phyloP scores from a whole-genome alignment of 2,113 vertebrate genomes.

The Anguilla rostrata region DNA sequence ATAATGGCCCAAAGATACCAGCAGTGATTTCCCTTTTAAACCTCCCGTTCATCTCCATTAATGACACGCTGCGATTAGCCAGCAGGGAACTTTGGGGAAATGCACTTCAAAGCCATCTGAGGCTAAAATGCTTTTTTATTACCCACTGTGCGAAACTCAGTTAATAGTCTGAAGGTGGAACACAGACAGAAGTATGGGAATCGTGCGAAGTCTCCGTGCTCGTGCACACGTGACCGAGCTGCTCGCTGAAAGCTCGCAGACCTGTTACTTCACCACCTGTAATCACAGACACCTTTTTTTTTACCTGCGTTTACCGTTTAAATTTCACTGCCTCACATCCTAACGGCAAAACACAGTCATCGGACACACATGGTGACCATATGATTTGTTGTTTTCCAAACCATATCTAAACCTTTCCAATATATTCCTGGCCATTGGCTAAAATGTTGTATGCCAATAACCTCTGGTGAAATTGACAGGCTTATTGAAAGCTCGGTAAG shows the following conservation, averaged over 20 bases:
- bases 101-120: not conserved
- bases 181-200: not conserved
- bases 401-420: not conserved
- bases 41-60: not conserved
- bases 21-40: not conserved
- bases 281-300: not conserved
- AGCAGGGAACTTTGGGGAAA: not conserved
- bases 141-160: not conserved
- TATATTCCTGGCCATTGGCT: not conserved
- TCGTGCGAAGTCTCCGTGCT: not conserved
- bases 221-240: not conserved
- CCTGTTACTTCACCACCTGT: not conserved
- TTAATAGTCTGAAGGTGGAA: not conserved
- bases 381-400: not conserved
- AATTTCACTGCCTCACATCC: not conserved
- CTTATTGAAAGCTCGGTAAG: not conserved
- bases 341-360: not conserved
- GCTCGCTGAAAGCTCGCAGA: not conserved
- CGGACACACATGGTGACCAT: not conserved
- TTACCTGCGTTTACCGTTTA: not conserved
- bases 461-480: not conserved
- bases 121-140: not conserved
- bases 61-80: not conserved
- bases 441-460: not conserved
- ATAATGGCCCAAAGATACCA: not conserved